Percentiles rank a stretch among this genome's conserved stretches.
Evolutionary conservation across 2,113 vertebrate genomes (phyloP).

Genomic region (Microtus pennsylvanicus): DNA sequence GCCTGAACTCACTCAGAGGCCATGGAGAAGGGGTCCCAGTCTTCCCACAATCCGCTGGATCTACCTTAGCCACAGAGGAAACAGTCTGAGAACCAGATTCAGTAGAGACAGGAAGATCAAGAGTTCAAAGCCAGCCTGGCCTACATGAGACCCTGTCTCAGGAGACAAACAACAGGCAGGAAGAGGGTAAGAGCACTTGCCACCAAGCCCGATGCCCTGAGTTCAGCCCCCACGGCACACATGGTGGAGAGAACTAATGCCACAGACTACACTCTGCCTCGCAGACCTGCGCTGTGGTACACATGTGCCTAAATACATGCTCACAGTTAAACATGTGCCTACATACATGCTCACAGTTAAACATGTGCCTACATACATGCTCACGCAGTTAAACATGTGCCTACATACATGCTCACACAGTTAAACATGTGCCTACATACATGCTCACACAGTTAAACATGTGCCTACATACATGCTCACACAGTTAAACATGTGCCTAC

Average conservation of each 20-base stretch:
- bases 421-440: too few species aligned
- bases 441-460: too few species aligned
- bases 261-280: neutral
- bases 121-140: neutral
- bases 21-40: neutral
- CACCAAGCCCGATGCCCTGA: neutral
- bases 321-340: too few species aligned
- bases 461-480: too few species aligned
- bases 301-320: too few species aligned
- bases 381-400: too few species aligned
- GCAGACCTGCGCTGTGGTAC: neutral
- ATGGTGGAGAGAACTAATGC: too few species aligned
- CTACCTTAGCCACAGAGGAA: neutral
- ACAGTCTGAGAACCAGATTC: neutral
- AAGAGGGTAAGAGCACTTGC: neutral
- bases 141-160: neutral
- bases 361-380: too few species aligned
- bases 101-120: neutral
- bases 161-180: neutral
- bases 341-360: too few species aligned
- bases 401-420: too few species aligned
- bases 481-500: too few species aligned
- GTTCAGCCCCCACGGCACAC: neutral
- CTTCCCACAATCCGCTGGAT: neutral
- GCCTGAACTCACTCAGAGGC: neutral